A percentile compares a stretch with the other conserved stretches of the same genome.
Conservation (phyloP, 2,888 invertebrate species). For the Caenorhabditis drosophilae region DNA sequence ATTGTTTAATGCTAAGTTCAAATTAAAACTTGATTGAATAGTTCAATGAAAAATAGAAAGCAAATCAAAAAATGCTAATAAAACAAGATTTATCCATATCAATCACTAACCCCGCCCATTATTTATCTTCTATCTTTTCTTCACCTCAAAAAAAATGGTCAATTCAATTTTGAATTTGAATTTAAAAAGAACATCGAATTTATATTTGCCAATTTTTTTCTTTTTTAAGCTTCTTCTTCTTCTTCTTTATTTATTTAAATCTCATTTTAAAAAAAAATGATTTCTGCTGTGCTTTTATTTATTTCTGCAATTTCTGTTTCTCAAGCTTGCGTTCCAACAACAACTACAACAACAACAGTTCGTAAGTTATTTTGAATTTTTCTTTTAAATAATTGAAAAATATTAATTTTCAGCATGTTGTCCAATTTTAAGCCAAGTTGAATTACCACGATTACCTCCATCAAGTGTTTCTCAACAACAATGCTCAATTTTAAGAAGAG, state of each 20-base stretch:
- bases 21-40: no score
- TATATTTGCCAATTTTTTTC: no score
- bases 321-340: slow-evolving; percentile 28
- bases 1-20: no score
- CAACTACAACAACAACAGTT: slow-evolving; percentile 25
- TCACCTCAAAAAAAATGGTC: no score
- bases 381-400: not conserved
- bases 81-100: no score
- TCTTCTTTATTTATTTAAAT: slow-evolving; percentile 1
- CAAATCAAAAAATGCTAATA: no score
- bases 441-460: slow-evolving; percentile 11
- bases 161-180: no score
- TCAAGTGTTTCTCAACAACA: slow-evolving; percentile 17
- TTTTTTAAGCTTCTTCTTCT: no score
- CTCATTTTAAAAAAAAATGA: slow-evolving; percentile 7
- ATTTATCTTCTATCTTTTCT: no score
- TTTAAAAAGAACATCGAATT: no score
- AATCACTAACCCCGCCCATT: no score
- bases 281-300: slow-evolving; percentile 24
- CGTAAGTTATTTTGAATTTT: slow-evolving; percentile 5
- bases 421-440: slow-evolving; percentile 15
- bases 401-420: slow-evolving; percentile 36
- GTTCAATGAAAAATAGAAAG: no score
- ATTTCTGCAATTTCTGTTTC: slow-evolving; percentile 21
- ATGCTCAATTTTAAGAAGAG: slow-evolving; percentile 37